A percentile compares a stretch with the other conserved stretches of the same genome.
These are phyloP conservation scores for Zaprionus capensis DNA, from an alignment of 1,140 invertebrate genomes.

Conservation along the genomic window DNA sequence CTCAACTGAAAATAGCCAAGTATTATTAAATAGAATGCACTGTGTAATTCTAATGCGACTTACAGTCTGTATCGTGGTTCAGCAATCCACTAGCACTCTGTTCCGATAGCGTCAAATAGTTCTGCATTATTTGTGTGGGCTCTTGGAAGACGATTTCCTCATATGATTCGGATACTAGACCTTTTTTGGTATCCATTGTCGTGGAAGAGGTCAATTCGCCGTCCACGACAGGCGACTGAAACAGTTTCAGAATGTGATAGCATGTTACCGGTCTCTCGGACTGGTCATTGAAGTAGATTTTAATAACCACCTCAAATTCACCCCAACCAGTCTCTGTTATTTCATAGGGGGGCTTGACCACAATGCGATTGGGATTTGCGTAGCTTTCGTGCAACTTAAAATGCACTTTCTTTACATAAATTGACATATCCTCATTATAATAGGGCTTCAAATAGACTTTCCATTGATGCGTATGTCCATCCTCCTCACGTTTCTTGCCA, in stretches of 20 bases:
- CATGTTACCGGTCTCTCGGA: conserved; percentile 98
- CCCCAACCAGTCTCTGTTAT: conserved; percentile 99
- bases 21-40: conserved; percentile 1
- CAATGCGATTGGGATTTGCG: conserved; percentile 95
- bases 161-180: conserved; percentile 96
- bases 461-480: conserved; percentile 99
- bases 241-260: conserved; percentile 98
- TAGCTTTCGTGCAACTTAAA: conserved; percentile 99
- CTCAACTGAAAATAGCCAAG: conserved; percentile 89
- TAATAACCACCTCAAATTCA: conserved; percentile 99
- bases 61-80: conserved; percentile 96
- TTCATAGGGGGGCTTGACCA: conserved; percentile 98
- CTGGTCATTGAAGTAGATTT: conserved; percentile 98
- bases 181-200: conserved; percentile 91
- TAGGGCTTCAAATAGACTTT: conserved; percentile 99
- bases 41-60: conserved; percentile 81
- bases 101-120: conserved; percentile 91
- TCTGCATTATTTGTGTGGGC: conserved; percentile 96
- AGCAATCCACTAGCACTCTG: conserved; percentile 65
- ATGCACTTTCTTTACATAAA: conserved; percentile 98
- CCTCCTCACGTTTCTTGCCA: conserved; percentile 98
- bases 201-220: conserved; percentile 85
- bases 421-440: conserved; percentile 96
- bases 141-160: conserved; percentile 99
- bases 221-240: conserved; percentile 89